These are phyloP conservation scores for Mizuhopecten yessoensis DNA, from an alignment of 1,140 invertebrate species.

Conservation along the genomic window DNA sequence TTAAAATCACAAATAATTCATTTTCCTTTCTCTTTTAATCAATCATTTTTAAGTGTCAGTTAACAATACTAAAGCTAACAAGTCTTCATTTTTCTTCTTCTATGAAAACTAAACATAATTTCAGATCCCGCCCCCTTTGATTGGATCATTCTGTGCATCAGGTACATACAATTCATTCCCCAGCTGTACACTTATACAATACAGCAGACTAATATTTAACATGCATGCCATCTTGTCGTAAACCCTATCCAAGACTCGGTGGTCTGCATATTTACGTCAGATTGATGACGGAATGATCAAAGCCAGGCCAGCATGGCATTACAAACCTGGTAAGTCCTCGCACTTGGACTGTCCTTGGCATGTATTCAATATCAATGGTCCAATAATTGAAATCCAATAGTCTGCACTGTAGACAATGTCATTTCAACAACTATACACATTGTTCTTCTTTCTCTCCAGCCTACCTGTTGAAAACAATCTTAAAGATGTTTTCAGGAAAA, in stretches of 20 bases:
- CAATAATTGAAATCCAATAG: conserved; percentile 9
- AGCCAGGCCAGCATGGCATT: not conserved
- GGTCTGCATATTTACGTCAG: no score
- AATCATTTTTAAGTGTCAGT: no score
- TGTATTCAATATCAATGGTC: not conserved
- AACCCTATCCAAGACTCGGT: no score
- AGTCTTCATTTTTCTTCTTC: no score
- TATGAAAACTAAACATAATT: not conserved
- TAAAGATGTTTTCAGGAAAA: no score
- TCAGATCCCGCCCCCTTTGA: not conserved
- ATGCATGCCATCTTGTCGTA: no score
- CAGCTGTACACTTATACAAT: not conserved
- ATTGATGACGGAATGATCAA: not conserved
- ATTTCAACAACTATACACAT: not conserved
- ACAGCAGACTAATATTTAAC: no score
- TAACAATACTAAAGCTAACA: no score
- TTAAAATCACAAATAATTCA: no score
- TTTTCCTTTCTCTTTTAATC: no score
- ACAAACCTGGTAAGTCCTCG: not conserved
- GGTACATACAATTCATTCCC: no score
- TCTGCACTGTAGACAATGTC: not conserved
- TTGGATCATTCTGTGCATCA: not conserved
- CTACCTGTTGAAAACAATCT: not conserved
- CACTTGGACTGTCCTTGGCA: not conserved
- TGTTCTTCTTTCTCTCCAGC: not conserved